These are phyloP conservation scores for Gallinago media DNA, from an alignment of 2,113 vertebrate genomes.

Conservation along the genomic window DNA sequence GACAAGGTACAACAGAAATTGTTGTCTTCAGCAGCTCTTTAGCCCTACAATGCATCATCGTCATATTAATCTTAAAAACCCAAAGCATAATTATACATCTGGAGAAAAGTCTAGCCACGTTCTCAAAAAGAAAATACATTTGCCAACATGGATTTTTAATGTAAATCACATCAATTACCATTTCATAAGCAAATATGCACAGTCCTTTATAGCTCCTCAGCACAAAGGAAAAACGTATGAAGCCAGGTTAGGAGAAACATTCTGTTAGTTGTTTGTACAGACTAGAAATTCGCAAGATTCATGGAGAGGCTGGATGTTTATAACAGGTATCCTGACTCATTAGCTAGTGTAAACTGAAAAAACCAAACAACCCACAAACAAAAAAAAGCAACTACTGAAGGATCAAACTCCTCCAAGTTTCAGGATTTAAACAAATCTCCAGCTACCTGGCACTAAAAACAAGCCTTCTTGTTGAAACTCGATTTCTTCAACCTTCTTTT, in stretches of 20 bases:
- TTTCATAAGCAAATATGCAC: neutral
- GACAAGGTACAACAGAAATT: no score
- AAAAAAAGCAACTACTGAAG: neutral
- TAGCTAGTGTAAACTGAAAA: neutral
- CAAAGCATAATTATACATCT: neutral
- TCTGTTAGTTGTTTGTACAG: neutral
- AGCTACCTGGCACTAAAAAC: neutral
- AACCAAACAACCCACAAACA: neutral
- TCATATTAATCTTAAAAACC: neutral
- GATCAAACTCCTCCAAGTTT: neutral
- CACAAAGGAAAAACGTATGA: neutral
- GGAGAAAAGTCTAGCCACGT: neutral
- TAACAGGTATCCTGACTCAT: neutral
- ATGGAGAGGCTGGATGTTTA: neutral
- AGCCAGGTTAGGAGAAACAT: neutral
- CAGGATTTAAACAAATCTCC: neutral
- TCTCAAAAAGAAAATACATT: neutral
- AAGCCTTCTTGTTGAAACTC: neutral
- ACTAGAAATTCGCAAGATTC: neutral
- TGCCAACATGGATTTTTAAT: neutral
- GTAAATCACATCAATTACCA: neutral
- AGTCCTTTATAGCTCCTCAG: neutral
- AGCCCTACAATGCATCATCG: neutral
- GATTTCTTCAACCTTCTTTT: neutral
- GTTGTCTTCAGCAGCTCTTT: neutral